Evolutionary conservation across 1,140 invertebrate species (phyloP), one percentile per base, ranked within the genome.

Genomic region (Anthonomus grandis): DNA sequence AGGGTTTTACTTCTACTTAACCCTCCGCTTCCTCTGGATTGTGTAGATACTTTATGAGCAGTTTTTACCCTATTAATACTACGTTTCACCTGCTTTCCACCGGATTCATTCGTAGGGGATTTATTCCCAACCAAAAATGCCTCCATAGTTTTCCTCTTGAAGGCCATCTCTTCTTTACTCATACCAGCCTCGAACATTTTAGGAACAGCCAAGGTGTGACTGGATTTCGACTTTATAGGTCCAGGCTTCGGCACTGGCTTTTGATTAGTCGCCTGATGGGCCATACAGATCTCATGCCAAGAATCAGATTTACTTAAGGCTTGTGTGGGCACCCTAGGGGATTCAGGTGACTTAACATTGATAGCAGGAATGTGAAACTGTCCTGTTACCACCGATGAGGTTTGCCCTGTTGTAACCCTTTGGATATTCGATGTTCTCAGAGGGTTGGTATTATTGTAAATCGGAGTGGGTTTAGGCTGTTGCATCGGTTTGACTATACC

Each of bases 171-270:
- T n/a, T 86, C 82, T 47, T 84, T 85, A 5, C 82, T 78, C 50
- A 89, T 82, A 18, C 86, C 84, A 4, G 88, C 88, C 70, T 92
- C 89, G 70, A 80, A 92, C 57, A 91, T 83, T 58, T 83, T 89
- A 0, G 87, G 85, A 15, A 86, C 76, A 8, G 81, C 80, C 57
- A 89, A 71, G 3, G 84, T 77, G 56, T 87, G 84, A 62, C 85
- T 85, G 0, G 87, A 89, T 60, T 86, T 89, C 1, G 85, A 80
- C 62, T 86, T 84, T 13, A 83, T 76, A 1, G 37, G 47, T 31
- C 57, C 60, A 13, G 59, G 24, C 34, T 54, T 61, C 1, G 59
- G 53, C 2, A 25, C 59, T 23, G 70, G 65, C 54, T 65, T 69
- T 36, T 70, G 68, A 39, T 69, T 65, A 8, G 68, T 66, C 57